Percentiles rank a stretch among this genome's conserved stretches.
Conservation (phyloP, 2,888 invertebrate genomes). For the Proisotoma minuta region DNA sequence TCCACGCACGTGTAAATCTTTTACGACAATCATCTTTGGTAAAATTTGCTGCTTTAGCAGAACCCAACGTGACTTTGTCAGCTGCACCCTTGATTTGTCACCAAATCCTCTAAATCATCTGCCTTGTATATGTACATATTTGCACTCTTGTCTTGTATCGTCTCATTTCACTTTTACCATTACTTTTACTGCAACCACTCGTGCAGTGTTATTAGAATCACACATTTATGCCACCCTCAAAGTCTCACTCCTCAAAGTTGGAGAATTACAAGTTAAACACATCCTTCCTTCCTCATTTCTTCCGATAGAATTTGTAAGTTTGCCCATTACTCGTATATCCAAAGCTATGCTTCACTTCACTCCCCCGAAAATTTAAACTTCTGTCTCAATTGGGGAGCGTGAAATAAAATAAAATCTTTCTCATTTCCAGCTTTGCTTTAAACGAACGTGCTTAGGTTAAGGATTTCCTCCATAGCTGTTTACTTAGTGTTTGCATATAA, state of each 20-base stretch:
- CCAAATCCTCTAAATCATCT: too few species aligned
- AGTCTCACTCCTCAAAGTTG: not conserved
- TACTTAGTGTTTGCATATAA: not conserved
- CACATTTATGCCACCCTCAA: not conserved
- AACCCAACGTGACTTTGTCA: too few species aligned
- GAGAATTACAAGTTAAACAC: not conserved
- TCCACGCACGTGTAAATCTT: too few species aligned
- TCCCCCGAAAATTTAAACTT: too few species aligned
- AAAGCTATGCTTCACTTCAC: too few species aligned
- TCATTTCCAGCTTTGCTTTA: not conserved
- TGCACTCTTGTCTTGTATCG: too few species aligned
- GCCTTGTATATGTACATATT: too few species aligned
- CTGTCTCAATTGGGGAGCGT: too few species aligned
- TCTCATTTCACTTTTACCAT: not conserved
- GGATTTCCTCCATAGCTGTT: not conserved
- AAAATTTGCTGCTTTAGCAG: too few species aligned
- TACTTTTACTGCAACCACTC: constrained; percentile 2
- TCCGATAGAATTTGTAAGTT: constrained; percentile 14
- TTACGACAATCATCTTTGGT: too few species aligned
- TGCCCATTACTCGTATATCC: constrained; percentile 3
- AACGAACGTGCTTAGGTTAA: constrained; percentile 8
- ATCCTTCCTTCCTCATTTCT: not conserved
- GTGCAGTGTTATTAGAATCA: constrained; percentile 9
- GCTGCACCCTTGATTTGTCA: too few species aligned
- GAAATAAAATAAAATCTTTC: constrained; percentile 6